Evolutionary conservation across 1,140 invertebrate genomes (phyloP).

Genomic region (Heliconius hermathena): DNA sequence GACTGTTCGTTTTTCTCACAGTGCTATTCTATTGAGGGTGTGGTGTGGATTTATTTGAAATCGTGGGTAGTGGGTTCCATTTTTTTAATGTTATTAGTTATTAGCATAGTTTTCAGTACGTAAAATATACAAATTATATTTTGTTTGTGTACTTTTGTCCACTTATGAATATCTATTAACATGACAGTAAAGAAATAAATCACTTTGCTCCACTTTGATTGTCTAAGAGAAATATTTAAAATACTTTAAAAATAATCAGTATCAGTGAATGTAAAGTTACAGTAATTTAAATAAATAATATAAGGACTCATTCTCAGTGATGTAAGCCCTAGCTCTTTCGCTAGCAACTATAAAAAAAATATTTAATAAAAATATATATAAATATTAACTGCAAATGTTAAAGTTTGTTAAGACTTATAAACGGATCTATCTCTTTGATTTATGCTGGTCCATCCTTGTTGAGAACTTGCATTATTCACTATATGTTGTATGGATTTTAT

Average conservation of each 20-base stretch:
- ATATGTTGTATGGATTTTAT: slow-evolving; percentile 17
- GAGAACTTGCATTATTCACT: slow-evolving; percentile 11
- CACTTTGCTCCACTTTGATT: no score
- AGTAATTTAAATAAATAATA: no score
- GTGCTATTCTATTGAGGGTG: neutral
- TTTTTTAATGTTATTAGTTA: neutral
- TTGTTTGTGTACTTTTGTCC: no score
- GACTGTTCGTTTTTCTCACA: slow-evolving; percentile 8
- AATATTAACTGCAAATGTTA: neutral
- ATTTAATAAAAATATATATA: neutral
- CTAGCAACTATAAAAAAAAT: neutral
- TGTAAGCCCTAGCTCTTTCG: neutral
- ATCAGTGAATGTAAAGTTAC: no score
- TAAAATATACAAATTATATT: no score
- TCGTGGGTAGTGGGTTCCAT: no score
- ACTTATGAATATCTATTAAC: no score
- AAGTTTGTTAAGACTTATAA: neutral
- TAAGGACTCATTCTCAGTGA: neutral
- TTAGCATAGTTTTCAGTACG: no score
- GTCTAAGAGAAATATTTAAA: no score
- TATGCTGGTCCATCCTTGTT: slow-evolving; percentile 6
- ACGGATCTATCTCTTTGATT: neutral
- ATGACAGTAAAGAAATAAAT: no score
- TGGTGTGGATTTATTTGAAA: no score
- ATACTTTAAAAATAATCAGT: no score